Conservation (phyloP, 2,888 invertebrate species). For the Anoncus sp. region DNA sequence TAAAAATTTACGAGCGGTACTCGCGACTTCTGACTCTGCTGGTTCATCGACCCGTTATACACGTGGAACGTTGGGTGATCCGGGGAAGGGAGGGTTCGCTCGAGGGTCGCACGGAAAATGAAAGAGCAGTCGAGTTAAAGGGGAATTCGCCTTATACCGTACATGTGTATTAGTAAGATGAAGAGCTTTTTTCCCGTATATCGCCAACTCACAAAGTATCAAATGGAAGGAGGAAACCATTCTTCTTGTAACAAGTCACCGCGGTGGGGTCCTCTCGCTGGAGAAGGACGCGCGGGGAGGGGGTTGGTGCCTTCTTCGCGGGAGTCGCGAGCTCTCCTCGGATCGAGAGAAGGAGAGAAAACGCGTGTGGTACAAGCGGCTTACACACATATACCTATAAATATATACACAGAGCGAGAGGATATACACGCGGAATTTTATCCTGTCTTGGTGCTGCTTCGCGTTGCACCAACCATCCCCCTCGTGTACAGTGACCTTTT, state of each 20-base stretch:
- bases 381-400: constrained; percentile 9
- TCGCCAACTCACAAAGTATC: constrained; percentile 65
- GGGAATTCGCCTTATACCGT: constrained; percentile 54
- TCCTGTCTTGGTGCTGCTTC: constrained; percentile 56
- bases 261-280: constrained; percentile 31
- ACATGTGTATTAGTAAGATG: constrained; percentile 64
- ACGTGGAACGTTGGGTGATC: background rate
- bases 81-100: background rate
- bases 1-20: constrained; percentile 30
- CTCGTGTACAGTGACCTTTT: constrained; percentile 59
- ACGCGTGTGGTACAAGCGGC: constrained; percentile 32
- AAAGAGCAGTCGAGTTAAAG: constrained; percentile 36
- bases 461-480: constrained; percentile 18
- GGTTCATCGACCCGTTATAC: constrained; percentile 53
- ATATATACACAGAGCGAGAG: constrained; percentile 12
- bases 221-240: constrained; percentile 64
- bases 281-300: constrained; percentile 13
- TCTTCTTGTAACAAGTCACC: constrained; percentile 64
- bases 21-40: constrained; percentile 38
- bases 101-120: constrained; percentile 35
- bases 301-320: constrained; percentile 9
- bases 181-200: constrained; percentile 64
- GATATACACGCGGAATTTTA: constrained; percentile 42
- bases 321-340: constrained; percentile 23
- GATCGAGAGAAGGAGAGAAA: constrained; percentile 15